Percentiles rank a stretch among this genome's conserved stretches.
Evolutionary conservation across 2,797 vertebrate species (phyloP).

Genomic region (Falco rusticolus): DNA sequence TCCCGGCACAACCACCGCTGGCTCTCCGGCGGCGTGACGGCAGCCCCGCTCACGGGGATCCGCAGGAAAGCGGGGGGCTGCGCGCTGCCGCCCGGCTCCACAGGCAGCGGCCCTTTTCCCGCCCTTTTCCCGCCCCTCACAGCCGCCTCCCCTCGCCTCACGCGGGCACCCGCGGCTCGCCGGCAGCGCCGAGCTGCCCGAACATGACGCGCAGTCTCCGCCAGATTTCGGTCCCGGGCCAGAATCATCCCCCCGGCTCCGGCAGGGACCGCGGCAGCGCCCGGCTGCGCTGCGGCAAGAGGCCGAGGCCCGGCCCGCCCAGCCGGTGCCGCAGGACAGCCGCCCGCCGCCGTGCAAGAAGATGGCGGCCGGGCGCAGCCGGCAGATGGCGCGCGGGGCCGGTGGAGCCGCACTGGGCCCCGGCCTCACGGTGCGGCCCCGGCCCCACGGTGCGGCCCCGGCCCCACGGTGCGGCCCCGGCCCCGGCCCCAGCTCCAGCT

Average conservation of each 20-base stretch:
- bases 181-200: neutral
- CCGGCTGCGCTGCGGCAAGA: too few species aligned
- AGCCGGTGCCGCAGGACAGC: too few species aligned
- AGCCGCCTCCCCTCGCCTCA: neutral
- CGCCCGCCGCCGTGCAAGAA: conserved; percentile 69
- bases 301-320: too few species aligned
- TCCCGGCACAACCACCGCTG: neutral
- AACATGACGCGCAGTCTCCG: too few species aligned
- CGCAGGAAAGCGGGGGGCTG: neutral
- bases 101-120: neutral
- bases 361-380: conserved; percentile 73
- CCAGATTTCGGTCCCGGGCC: too few species aligned
- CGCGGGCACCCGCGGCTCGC: neutral
- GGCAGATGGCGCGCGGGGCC: conserved; percentile 52
- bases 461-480: too few species aligned
- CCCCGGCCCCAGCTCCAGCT: conserved; percentile 2
- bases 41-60: neutral
- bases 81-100: neutral
- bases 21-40: neutral
- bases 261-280: too few species aligned
- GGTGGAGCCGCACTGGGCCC: conserved; percentile 74
- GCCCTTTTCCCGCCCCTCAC: neutral
- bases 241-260: too few species aligned
- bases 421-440: conserved; percentile 67
- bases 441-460: too few species aligned